Conservation (phyloP, 2,888 invertebrate species). For the Xylota segnis region DNA sequence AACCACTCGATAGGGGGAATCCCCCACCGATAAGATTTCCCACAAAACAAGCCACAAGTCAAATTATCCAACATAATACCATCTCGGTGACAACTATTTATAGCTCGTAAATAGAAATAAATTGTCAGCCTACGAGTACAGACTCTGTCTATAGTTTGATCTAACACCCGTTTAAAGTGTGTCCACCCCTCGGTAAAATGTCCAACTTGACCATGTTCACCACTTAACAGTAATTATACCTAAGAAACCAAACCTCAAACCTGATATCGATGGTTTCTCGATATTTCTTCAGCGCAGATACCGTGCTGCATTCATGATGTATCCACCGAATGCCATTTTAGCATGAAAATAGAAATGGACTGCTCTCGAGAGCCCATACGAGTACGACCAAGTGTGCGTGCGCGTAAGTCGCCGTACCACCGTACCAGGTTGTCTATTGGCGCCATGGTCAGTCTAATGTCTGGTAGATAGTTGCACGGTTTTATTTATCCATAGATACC, state of each 20-base stretch:
- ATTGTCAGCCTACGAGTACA: not conserved
- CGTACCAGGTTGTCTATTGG: conserved; percentile 74
- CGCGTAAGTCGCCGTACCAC: conserved; percentile 44
- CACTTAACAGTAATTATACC: conserved; percentile 61
- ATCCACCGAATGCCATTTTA: conserved; percentile 47
- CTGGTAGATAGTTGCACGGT: conserved; percentile 25
- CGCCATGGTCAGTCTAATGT: conserved; percentile 72
- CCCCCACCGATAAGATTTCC: not conserved
- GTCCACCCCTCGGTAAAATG: conserved; percentile 44
- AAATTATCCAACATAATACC: not conserved
- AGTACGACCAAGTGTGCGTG: conserved; percentile 51
- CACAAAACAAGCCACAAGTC: not conserved
- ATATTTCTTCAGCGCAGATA: conserved; percentile 28
- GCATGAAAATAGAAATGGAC: conserved; percentile 64
- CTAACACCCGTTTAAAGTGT: conserved; percentile 38
- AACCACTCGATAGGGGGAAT: not conserved
- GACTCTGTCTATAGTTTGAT: conserved; percentile 1
- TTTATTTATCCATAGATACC: conserved; percentile 13
- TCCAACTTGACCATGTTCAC: conserved; percentile 73
- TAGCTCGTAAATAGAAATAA: conserved; percentile 11
- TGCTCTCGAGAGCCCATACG: not conserved
- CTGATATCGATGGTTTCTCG: conserved; percentile 45
- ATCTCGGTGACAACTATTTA: conserved; percentile 10
- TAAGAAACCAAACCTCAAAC: conserved; percentile 44
- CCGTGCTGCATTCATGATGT: conserved; percentile 34